These are phyloP conservation scores for Hypocryptadius cinnamomeus DNA, from an alignment of 2,113 vertebrate species.

Conservation along the genomic window DNA sequence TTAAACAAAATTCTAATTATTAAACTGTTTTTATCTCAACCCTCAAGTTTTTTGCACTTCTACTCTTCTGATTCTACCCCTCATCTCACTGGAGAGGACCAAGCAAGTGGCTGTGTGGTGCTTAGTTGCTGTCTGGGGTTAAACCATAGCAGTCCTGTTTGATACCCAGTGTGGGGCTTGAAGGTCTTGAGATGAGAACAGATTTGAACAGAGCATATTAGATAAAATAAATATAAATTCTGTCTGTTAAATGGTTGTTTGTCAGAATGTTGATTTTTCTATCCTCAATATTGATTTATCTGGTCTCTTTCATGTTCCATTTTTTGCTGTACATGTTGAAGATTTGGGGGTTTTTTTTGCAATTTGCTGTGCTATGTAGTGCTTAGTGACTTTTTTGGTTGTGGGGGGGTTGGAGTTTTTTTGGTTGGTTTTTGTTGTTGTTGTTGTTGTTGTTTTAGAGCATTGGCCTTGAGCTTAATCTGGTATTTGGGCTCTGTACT, in stretches of 20 bases:
- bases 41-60: background rate
- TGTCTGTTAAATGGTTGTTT: background rate
- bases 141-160: background rate
- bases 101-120: background rate
- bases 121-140: background rate
- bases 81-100: background rate
- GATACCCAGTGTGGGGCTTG: rapidly evolving
- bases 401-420: too few species aligned
- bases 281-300: background rate
- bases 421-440: background rate
- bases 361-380: background rate
- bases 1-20: background rate
- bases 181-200: background rate
- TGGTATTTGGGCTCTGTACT: background rate
- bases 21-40: background rate
- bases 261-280: background rate
- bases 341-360: background rate
- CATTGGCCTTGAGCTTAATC: background rate
- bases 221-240: background rate
- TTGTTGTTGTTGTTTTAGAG: rapidly evolving
- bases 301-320: background rate
- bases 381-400: background rate
- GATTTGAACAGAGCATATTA: background rate
- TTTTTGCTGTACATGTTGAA: background rate
- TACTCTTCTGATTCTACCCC: background rate